Evolutionary conservation across 2,888 invertebrate genomes (phyloP).

Genomic region (Atethmia centrago): DNA sequence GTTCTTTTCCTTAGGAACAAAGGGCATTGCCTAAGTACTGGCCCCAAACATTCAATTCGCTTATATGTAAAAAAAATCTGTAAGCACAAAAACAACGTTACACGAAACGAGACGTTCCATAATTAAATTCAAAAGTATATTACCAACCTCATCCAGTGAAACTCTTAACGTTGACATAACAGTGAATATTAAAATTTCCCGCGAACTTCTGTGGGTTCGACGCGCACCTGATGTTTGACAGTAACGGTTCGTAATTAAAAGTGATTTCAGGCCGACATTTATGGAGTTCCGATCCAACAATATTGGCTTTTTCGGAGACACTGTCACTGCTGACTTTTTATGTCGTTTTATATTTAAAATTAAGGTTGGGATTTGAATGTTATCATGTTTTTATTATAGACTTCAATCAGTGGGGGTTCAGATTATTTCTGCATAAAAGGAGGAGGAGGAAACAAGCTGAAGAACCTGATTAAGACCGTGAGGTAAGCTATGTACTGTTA

Average conservation of each 20-base stretch:
- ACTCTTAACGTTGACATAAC: slow-evolving; percentile 22
- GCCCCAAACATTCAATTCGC: no score
- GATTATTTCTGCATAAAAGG: neutral
- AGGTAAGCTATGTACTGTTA: neutral
- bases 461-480: neutral
- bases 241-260: slow-evolving; percentile 74
- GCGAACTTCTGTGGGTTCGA: slow-evolving; percentile 64
- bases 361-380: slow-evolving; percentile 6
- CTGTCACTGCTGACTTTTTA: neutral
- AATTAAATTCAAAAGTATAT: slow-evolving; percentile 16
- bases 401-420: neutral
- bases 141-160: slow-evolving; percentile 8
- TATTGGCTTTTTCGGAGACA: slow-evolving; percentile 52
- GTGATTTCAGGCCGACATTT: slow-evolving; percentile 67
- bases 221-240: slow-evolving; percentile 70
- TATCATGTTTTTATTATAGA: no score
- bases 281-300: slow-evolving; percentile 46
- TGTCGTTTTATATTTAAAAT: slow-evolving; percentile 37
- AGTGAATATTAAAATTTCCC: slow-evolving; percentile 50
- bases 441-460: no score
- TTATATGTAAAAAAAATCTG: no score
- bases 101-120: neutral
- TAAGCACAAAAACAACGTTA: neutral
- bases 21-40: no score
- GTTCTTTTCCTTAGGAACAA: no score